Base-by-base conservation (phyloP, 2,113 vertebrate species). In the Semnornis frantzii region DNA sequence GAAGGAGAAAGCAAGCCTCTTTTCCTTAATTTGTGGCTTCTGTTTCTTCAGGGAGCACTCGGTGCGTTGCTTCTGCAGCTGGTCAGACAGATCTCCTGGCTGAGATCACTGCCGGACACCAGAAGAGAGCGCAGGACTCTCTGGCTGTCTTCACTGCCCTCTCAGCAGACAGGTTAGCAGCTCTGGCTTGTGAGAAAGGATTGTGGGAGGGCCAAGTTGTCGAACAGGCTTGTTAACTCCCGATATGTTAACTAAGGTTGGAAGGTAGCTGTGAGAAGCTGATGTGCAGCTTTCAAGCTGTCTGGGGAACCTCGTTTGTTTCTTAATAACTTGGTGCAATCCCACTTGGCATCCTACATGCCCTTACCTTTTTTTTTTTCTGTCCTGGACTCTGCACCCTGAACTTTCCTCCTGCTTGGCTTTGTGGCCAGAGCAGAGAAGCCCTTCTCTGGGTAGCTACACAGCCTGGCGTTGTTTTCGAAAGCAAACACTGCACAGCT, bases 31-130 rank as follows among this genome's bases (percentile, higher is more conserved):
- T 2, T 6, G 60, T 23, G 69, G 8, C 27, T 68, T 16, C 15
- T 59, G 37, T 23, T 15, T 68, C 73, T 30, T 5, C 74, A 96
- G 95, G 95, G 95, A 4, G 89, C 95, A 0, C 70, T 95, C 6
- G 94, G 94, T 10, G 95, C 94, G 3, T 84, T 96, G 23, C 87
- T 96, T 6, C 82, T 96, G 91, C 95, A 96, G 89, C 74, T 96
- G 87, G 44, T 92, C 78, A 10, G 89, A 5, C 91, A 96, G 28
- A 42, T 93, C 84, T 85, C 93, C 0, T 89, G 94, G 93, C 78
- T 95, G 63, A 68, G 89, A 4, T 89, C 89, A 6, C 87, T 95
- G 87, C 74, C 82, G 15, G 95, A 96, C 4, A 0, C 62, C 81
- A 19, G 81, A 31, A 78, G 62, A 0, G 86, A 94, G 55, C 70